A percentile compares a stretch with the other conserved stretches of the same genome.
phyloP scores from a whole-genome alignment of 2,113 vertebrate species.

The Saimiri boliviensis region DNA sequence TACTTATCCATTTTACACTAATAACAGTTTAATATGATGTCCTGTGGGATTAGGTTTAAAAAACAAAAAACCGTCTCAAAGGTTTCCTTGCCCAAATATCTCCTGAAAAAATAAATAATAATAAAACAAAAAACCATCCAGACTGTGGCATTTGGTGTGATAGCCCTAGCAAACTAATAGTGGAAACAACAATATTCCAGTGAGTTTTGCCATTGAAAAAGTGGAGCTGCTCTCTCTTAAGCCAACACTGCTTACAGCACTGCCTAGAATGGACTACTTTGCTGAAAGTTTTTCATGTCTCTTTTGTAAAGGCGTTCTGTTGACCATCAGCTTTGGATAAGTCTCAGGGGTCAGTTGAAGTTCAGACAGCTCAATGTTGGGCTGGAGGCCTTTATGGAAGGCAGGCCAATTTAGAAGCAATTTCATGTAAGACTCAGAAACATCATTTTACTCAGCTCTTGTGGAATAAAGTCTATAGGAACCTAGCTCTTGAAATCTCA shows the following conservation, averaged over 20 bases:
- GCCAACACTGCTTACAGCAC: too few relatives aligned
- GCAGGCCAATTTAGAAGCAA: background rate
- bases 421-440: constrained; percentile 9
- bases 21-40: background rate
- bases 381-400: background rate
- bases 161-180: background rate
- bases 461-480: background rate
- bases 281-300: background rate
- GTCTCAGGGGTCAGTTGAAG: background rate
- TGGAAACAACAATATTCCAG: background rate
- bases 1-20: background rate
- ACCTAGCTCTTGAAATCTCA: background rate
- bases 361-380: background rate
- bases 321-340: background rate
- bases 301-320: background rate
- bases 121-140: background rate
- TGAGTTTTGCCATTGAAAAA: background rate
- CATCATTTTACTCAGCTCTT: constrained; percentile 3
- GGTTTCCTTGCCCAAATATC: too few relatives aligned
- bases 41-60: too few relatives aligned
- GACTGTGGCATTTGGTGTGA: background rate
- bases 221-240: background rate
- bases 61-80: too few relatives aligned
- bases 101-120: too few relatives aligned
- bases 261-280: background rate